phyloP scores from a whole-genome alignment of 2,113 vertebrate species.

The Phalacrocorax brasilianus region DNA sequence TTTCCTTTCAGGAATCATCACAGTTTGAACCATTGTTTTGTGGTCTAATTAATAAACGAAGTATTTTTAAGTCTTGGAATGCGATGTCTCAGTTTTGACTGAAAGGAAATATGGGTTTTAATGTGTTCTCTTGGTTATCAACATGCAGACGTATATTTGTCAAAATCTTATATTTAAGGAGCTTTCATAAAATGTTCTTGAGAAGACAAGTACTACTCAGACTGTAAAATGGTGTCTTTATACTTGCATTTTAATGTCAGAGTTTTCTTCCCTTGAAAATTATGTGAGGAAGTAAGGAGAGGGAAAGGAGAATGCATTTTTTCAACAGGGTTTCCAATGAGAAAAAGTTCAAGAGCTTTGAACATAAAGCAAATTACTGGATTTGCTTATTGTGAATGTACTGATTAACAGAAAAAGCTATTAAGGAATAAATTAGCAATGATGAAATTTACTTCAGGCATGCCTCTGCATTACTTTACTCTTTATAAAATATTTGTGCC shows the following conservation, averaged over 20 bases:
- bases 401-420: conserved; percentile 6
- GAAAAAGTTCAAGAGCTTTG: conserved; percentile 1
- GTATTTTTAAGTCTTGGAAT: background rate
- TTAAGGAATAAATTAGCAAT: conserved; percentile 5
- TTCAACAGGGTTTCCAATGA: background rate
- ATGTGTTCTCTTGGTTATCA: background rate
- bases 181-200: background rate
- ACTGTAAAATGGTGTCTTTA: background rate
- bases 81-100: background rate
- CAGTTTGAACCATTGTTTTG: background rate
- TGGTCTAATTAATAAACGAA: background rate
- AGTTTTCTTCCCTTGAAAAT: background rate
- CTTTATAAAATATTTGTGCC: background rate
- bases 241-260: background rate
- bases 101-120: background rate
- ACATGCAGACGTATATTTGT: background rate
- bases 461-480: background rate
- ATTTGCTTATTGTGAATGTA: background rate
- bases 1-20: background rate
- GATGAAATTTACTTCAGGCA: background rate
- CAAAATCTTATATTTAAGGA: background rate
- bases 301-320: background rate
- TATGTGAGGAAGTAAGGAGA: background rate
- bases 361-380: background rate
- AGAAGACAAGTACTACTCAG: background rate